Conservation (phyloP, 2,797 vertebrate genomes). For the Eulemur coronatus region DNA sequence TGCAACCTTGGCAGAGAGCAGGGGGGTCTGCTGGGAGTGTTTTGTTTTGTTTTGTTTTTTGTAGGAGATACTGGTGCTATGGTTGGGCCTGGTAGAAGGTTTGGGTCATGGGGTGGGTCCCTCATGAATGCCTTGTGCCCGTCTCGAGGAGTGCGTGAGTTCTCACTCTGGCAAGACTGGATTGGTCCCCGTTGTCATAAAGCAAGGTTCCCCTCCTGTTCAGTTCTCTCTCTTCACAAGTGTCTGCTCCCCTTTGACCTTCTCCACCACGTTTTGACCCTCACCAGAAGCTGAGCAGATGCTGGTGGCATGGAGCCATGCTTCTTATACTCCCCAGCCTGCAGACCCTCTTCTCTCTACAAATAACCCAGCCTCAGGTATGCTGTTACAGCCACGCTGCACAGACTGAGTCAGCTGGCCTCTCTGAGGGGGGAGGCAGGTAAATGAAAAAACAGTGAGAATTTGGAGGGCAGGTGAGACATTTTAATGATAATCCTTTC, state of each 20-base stretch:
- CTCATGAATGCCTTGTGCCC: not conserved
- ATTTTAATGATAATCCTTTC: not conserved
- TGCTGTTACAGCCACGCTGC: not conserved
- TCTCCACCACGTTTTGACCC: not conserved
- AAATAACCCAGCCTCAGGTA: not conserved
- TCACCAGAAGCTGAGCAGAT: not conserved
- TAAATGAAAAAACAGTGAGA: not conserved
- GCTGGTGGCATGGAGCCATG: not conserved
- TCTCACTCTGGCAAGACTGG: not conserved
- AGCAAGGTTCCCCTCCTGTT: not conserved
- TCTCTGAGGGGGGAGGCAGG: not conserved
- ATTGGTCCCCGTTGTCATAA: not conserved
- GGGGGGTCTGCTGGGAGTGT: not conserved
- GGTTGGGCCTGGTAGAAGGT: not conserved
- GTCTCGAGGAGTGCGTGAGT: not conserved
- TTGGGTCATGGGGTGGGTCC: not conserved
- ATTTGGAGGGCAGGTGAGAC: not conserved
- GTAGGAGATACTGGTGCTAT: not conserved
- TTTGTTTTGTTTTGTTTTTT: not conserved
- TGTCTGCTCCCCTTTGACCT: not conserved
- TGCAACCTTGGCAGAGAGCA: rapidly evolving
- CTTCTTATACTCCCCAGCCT: not conserved
- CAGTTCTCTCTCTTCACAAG: not conserved
- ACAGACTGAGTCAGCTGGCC: not conserved
- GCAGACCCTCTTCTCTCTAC: not conserved